Evolutionary conservation across 2,888 invertebrate genomes (phyloP).

Genomic region (Chloroclystis v-ata): DNA sequence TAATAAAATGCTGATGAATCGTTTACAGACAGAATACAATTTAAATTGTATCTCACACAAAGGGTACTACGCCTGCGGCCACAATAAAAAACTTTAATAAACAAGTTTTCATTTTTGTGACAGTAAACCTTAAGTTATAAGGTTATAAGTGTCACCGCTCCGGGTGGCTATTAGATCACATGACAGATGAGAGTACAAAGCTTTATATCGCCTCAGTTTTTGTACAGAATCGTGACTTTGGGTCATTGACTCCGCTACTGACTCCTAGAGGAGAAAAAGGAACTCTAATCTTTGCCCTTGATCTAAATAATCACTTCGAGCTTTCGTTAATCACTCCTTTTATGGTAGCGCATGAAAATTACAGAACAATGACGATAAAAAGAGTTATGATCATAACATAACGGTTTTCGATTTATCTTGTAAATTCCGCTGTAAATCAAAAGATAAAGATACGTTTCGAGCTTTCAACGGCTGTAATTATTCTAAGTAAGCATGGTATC

Average conservation of each 20-base stretch:
- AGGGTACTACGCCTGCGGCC: slow-evolving; percentile 44
- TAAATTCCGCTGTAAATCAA: slow-evolving; percentile 29
- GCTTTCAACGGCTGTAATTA: slow-evolving; percentile 40
- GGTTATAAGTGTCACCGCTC: slow-evolving; percentile 48
- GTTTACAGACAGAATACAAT: slow-evolving; percentile 49
- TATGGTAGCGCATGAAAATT: slow-evolving; percentile 33
- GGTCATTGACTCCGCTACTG: slow-evolving; percentile 61
- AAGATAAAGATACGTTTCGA: slow-evolving; percentile 34
- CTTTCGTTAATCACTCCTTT: slow-evolving; percentile 41
- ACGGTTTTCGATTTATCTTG: slow-evolving; percentile 25
- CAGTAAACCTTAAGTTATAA: slow-evolving; percentile 68
- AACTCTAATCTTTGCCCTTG: slow-evolving; percentile 50
- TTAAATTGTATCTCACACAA: slow-evolving; percentile 47
- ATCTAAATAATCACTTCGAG: slow-evolving; percentile 51
- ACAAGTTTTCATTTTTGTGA: slow-evolving; percentile 53
- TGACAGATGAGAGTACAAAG: slow-evolving; percentile 68
- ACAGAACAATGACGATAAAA: slow-evolving; percentile 31
- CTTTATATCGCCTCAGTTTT: slow-evolving; percentile 59
- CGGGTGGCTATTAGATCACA: slow-evolving; percentile 60
- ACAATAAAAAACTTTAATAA: slow-evolving; percentile 61
- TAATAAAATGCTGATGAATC: slow-evolving; percentile 34
- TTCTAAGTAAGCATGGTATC: slow-evolving; percentile 56
- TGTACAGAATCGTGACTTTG: slow-evolving; percentile 59
- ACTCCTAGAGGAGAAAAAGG: slow-evolving; percentile 52
- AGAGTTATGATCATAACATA: slow-evolving; percentile 28